Evolutionary conservation across 2,888 invertebrate genomes (phyloP).

Genomic region (Fragum fragum): DNA sequence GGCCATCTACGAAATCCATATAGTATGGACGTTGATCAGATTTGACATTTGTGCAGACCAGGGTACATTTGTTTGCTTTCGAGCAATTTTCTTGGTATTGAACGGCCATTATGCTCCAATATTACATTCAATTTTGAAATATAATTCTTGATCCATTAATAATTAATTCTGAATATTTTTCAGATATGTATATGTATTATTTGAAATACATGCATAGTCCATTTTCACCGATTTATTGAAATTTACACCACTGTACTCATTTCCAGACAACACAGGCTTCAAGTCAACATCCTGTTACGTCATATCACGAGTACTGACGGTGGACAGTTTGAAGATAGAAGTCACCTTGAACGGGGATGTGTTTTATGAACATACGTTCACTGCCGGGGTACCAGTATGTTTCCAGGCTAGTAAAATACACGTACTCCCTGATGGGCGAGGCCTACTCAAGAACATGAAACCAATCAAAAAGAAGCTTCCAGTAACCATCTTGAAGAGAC

Average conservation of each 20-base stretch:
- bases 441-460: slow-evolving; percentile 36
- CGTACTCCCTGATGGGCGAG: slow-evolving; percentile 21
- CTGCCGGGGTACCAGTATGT: slow-evolving; percentile 53
- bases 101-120: too few species aligned
- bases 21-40: too few species aligned
- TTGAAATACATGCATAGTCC: too few species aligned
- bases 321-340: slow-evolving; percentile 53
- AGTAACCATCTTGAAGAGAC: slow-evolving; percentile 25
- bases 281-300: slow-evolving; percentile 55
- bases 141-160: too few species aligned
- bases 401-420: slow-evolving; percentile 54
- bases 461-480: slow-evolving; percentile 32
- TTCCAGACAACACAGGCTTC: slow-evolving; percentile 63
- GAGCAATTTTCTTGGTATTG: too few species aligned
- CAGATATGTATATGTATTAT: too few species aligned
- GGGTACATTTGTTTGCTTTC: too few species aligned
- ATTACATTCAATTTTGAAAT: too few species aligned
- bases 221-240: too few species aligned
- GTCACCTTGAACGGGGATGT: slow-evolving; percentile 55
- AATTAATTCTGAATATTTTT: too few species aligned
- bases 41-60: too few species aligned
- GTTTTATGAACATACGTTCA: slow-evolving; percentile 43
- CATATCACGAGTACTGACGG: slow-evolving; percentile 57
- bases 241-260: neutral
- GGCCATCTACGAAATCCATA: too few species aligned